Evolutionary conservation across 2,113 vertebrate genomes (phyloP), one percentile per base, ranked within the genome.

Genomic region (Tragulus kanchil): DNA sequence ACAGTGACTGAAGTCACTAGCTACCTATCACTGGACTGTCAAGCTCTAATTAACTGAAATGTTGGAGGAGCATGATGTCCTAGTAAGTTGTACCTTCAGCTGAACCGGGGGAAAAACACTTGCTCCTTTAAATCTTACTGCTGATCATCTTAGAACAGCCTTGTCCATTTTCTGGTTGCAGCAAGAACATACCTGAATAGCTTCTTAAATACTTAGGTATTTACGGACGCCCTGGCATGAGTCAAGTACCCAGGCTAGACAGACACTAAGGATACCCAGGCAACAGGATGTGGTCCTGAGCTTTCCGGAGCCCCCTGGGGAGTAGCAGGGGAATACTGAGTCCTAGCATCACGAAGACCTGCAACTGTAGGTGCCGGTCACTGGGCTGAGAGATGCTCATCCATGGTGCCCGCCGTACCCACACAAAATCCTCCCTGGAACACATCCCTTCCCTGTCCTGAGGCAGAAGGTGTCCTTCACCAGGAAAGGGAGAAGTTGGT

Each of bases 1-100:
- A 83, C 52, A 69, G 83, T n/a, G 92, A 94, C 93, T 96, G 94
- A 97, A 96, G 88, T 88, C 86, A 93, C 84, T 93, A 82, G 95
- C 28, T 59, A 36, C 15, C 8, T 15, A 31, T 50, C 65, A 96
- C 89, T 85, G 91, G 62, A 52, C 31, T 16, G 31, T 21, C 36
- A 15, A 58, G 59, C 61, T 31, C 71, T 42, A 21, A 54, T 52
- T 17, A 79, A 79, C 42, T 23, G 65, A 93, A 89, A 90, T 15
- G 25, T 83, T 52, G 13, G 36, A 67, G 85, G 17, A 83, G 83
- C 17, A 15, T 3, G 81, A 82, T 28, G 31, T 83, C 77, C 89
- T 5, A 3, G 50, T 58, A 73, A 90, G 77, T 0, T 13, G 31
- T 56, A 86, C 28, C 54, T 89, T 90, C 6, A 17, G 54, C 45